Evolutionary conservation across 2,797 vertebrate genomes (phyloP).

Genomic region (Enteromius afrohamiltoni): DNA sequence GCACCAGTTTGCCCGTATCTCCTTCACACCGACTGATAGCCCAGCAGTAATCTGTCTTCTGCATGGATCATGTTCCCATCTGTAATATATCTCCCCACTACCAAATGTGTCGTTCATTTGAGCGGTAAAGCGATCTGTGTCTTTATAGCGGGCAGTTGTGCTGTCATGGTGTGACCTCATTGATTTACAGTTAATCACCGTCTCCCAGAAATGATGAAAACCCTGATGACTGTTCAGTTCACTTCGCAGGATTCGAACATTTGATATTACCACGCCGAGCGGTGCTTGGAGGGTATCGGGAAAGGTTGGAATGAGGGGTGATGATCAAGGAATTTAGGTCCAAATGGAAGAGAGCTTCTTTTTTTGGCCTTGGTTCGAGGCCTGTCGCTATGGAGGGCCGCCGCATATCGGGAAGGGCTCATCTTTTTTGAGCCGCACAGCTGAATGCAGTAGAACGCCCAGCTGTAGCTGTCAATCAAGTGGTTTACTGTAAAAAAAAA

Average conservation of each 20-base stretch:
- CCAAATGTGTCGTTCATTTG: slow-evolving; percentile 57
- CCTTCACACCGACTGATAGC: slow-evolving; percentile 32
- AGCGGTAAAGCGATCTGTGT: slow-evolving; percentile 55
- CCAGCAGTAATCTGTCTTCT: slow-evolving; percentile 37
- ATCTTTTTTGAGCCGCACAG: slow-evolving; percentile 79
- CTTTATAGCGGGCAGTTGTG: slow-evolving; percentile 52
- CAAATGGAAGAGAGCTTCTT: slow-evolving; percentile 67
- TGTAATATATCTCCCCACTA: slow-evolving; percentile 57
- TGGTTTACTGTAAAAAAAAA: slow-evolving; percentile 75
- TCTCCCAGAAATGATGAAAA: slow-evolving; percentile 30
- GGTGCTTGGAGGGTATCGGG: slow-evolving; percentile 15
- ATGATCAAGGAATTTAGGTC: slow-evolving; percentile 42
- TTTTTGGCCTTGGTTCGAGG: slow-evolving; percentile 79
- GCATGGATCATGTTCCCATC: slow-evolving; percentile 52
- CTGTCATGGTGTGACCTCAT: slow-evolving; percentile 61
- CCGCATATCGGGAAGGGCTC: slow-evolving; percentile 69
- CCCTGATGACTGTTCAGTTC: not conserved
- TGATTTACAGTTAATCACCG: slow-evolving; percentile 62
- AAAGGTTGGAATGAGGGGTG: slow-evolving; percentile 18
- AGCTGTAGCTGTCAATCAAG: slow-evolving; percentile 82
- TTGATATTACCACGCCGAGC: not conserved
- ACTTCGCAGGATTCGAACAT: slow-evolving; percentile 24
- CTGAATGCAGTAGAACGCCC: slow-evolving; percentile 74
- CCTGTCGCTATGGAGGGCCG: slow-evolving; percentile 78
- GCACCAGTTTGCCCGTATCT: slow-evolving; percentile 9